Percentiles rank a stretch among this genome's conserved stretches.
Evolutionary conservation across 2,113 vertebrate genomes (phyloP).

Genomic region (Chascanopsetta lugubris): DNA sequence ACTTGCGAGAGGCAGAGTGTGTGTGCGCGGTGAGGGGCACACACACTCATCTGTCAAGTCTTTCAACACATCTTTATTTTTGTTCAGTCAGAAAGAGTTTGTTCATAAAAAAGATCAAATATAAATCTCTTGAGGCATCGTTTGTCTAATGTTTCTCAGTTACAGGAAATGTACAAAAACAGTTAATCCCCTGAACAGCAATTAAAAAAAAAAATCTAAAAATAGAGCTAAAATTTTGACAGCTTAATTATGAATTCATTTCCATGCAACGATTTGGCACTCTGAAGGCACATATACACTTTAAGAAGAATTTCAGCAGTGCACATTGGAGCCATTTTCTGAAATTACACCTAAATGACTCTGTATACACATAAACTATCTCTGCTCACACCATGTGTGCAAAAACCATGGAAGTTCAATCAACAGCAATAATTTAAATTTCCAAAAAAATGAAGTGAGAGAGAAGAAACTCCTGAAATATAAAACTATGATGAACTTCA

Average conservation of each 20-base stretch:
- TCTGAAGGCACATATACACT: slow-evolving; percentile 17
- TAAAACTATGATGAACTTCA: slow-evolving; percentile 42
- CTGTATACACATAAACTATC: slow-evolving; percentile 39
- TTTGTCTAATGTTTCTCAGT: slow-evolving; percentile 51
- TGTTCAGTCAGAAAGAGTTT: slow-evolving; percentile 59
- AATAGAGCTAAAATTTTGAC: slow-evolving; percentile 26
- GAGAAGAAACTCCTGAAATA: slow-evolving; percentile 41
- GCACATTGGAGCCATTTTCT: slow-evolving; percentile 18
- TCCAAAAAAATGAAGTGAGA: slow-evolving; percentile 37
- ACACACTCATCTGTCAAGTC: slow-evolving; percentile 22
- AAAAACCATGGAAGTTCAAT: slow-evolving; percentile 37
- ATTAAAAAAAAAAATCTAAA: slow-evolving; percentile 30
- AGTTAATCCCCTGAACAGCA: slow-evolving; percentile 50
- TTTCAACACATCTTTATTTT: slow-evolving; percentile 62
- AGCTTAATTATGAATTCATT: slow-evolving; percentile 30
- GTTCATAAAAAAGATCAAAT: slow-evolving; percentile 58
- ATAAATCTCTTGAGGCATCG: slow-evolving; percentile 45
- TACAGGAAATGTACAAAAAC: slow-evolving; percentile 56
- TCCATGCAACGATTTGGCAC: slow-evolving; percentile 45
- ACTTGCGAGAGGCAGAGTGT: slow-evolving; percentile 26
- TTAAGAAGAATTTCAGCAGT: slow-evolving; percentile 27
- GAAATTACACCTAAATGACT: slow-evolving; percentile 23
- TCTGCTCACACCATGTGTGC: slow-evolving; percentile 49
- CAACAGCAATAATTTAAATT: slow-evolving; percentile 59
- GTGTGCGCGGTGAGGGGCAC: slow-evolving; percentile 7